Percentiles rank a stretch among this genome's conserved stretches.
Evolutionary conservation across 2,113 vertebrate genomes (phyloP).

Genomic region (Potamarius usumacintae): DNA sequence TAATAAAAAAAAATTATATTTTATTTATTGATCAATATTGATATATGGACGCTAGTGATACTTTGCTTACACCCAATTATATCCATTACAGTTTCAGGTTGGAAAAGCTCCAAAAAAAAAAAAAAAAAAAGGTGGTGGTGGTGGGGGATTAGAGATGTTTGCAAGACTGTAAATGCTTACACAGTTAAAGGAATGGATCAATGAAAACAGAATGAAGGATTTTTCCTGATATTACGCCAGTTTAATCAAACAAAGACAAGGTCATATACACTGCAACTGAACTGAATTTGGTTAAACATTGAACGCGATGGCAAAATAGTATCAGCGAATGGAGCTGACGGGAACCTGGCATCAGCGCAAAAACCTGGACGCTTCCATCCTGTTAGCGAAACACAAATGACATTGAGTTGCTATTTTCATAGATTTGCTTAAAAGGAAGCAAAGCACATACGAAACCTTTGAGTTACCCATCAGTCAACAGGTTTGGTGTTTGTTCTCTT

Average conservation of each 20-base stretch:
- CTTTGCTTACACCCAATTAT: neutral
- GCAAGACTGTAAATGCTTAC: neutral
- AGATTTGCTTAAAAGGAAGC: slow-evolving; percentile 1
- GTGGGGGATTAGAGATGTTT: neutral
- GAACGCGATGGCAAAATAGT: neutral
- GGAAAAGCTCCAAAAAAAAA: neutral
- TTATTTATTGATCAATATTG: neutral
- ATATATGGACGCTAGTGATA: neutral
- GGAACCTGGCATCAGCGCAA: neutral
- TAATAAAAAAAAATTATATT: neutral
- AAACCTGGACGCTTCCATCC: neutral
- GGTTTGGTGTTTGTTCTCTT: neutral
- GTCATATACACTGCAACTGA: neutral
- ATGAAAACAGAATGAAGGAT: neutral
- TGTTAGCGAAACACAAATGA: neutral
- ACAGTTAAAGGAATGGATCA: neutral
- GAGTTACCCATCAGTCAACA: neutral
- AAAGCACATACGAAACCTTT: neutral
- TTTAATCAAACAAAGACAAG: neutral
- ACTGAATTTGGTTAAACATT: neutral
- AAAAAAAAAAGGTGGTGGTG: too few species aligned
- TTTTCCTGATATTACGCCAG: neutral
- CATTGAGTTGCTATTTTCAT: neutral
- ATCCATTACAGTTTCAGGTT: neutral
- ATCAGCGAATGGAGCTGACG: neutral